Conservation (phyloP, 2,888 invertebrate genomes). For the Scaptomyza tumidula region DNA sequence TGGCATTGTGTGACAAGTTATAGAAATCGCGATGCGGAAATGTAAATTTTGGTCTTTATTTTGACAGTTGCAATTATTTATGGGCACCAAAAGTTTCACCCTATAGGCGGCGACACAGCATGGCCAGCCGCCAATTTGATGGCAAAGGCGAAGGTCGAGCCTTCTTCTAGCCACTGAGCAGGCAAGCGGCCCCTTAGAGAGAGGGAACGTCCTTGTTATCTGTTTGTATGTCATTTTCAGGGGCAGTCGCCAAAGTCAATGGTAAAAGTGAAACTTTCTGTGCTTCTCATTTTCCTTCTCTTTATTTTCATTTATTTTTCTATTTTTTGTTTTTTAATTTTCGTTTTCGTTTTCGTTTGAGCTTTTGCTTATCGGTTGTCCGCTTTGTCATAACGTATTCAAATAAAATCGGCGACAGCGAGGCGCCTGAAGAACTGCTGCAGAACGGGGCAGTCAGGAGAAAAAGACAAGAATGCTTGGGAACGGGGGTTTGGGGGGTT, state of each 20-base stretch:
- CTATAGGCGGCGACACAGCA: constrained; percentile 33
- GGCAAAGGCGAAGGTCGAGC: constrained; percentile 69
- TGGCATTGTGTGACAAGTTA: constrained; percentile 7
- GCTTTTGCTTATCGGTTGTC: constrained; percentile 57
- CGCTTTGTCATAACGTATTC: constrained; percentile 59
- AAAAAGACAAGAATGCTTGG: background rate
- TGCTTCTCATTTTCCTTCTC: background rate
- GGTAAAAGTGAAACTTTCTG: constrained; percentile 62
- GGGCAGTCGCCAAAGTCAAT: constrained; percentile 59
- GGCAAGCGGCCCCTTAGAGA: background rate
- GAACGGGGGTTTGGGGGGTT: background rate
- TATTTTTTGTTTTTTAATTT: constrained; percentile 6
- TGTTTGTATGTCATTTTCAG: constrained; percentile 54
- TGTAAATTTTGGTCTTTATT: constrained; percentile 45
- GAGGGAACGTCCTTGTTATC: constrained; percentile 36
- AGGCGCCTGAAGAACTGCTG: constrained; percentile 32
- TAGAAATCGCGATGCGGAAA: constrained; percentile 29
- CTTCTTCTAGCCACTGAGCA: background rate
- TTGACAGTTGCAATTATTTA: constrained; percentile 52
- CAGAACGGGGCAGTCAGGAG: background rate
- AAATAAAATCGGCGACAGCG: constrained; percentile 55
- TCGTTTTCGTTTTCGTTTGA: constrained; percentile 23
- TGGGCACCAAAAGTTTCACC: constrained; percentile 39
- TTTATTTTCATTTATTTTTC: constrained; percentile 11
- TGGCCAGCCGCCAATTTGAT: constrained; percentile 53